Conservation (phyloP, 2,113 vertebrate genomes). For the Protomyctophum bolini region DNA sequence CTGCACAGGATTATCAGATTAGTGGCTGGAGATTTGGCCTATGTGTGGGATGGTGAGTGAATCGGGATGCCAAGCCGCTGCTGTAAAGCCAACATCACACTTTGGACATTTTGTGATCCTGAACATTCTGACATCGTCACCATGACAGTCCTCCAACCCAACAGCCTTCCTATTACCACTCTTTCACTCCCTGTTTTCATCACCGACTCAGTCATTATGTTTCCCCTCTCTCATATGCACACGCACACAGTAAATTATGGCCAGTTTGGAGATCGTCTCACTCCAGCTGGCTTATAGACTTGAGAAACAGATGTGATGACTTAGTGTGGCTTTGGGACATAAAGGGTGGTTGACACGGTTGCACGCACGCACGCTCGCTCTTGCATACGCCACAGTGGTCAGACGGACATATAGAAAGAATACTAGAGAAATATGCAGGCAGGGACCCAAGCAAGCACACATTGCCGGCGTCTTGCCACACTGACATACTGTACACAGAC, state of each 20-base stretch:
- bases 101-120: too few relatives aligned
- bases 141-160: neutral
- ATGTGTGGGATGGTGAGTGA: constrained; percentile 42
- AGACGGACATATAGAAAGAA: constrained; percentile 13
- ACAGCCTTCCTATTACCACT: neutral
- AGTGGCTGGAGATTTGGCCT: constrained; percentile 67
- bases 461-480: constrained; percentile 15
- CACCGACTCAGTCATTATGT: constrained; percentile 21
- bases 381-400: constrained; percentile 1
- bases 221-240: constrained; percentile 14
- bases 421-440: constrained; percentile 1
- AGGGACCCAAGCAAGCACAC: constrained; percentile 23
- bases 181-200: constrained; percentile 13
- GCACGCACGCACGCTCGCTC: neutral
- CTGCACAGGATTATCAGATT: constrained; percentile 80
- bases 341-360: constrained; percentile 30
- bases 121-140: too few relatives aligned
- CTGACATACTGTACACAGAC: constrained; percentile 22
- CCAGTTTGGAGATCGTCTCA: constrained; percentile 60
- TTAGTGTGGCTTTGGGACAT: constrained; percentile 35
- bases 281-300: constrained; percentile 64
- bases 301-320: constrained; percentile 62
- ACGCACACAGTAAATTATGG: constrained; percentile 53
- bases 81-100: neutral
- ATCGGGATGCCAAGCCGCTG: constrained; percentile 41